Conservation (phyloP, 2,797 vertebrate species). For the Danionella dracula region DNA sequence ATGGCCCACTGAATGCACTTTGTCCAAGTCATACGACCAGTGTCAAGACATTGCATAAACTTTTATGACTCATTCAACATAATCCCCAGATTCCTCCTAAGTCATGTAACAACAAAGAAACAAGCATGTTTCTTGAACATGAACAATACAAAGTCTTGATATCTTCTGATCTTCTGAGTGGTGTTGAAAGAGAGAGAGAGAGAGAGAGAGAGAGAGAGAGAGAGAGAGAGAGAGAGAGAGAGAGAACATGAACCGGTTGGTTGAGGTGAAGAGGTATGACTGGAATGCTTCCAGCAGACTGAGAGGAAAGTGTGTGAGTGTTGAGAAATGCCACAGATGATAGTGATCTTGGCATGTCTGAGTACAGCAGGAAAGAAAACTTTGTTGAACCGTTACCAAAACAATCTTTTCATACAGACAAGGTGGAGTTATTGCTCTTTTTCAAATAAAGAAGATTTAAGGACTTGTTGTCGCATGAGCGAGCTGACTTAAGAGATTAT, state of each 20-base stretch:
- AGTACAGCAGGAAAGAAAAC: neutral
- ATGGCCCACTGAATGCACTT: neutral
- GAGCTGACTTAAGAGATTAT: neutral
- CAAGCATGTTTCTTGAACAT: neutral
- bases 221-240: too few relatives aligned
- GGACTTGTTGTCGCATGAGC: neutral
- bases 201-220: too few relatives aligned
- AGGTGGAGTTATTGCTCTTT: neutral
- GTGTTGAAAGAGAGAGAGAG: too few relatives aligned
- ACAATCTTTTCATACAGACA: neutral
- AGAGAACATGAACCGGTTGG: slow-evolving; percentile 58
- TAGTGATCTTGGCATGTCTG: neutral
- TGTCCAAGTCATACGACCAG: neutral
- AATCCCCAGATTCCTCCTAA: slow-evolving; percentile 19
- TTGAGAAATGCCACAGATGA: slow-evolving; percentile 19
- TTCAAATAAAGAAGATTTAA: neutral
- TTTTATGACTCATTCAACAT: slow-evolving; percentile 4
- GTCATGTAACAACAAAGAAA: slow-evolving; percentile 18
- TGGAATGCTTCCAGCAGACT: slow-evolving; percentile 45
- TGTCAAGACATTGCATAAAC: neutral
- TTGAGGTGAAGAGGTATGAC: slow-evolving; percentile 54
- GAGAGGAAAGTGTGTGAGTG: slow-evolving; percentile 17
- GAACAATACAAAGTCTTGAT: slow-evolving; percentile 4
- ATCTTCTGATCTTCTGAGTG: too few relatives aligned
- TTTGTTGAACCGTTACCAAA: neutral